Conservation (phyloP, 2,113 vertebrate species). For the Orthochromis malagaraziensis region DNA sequence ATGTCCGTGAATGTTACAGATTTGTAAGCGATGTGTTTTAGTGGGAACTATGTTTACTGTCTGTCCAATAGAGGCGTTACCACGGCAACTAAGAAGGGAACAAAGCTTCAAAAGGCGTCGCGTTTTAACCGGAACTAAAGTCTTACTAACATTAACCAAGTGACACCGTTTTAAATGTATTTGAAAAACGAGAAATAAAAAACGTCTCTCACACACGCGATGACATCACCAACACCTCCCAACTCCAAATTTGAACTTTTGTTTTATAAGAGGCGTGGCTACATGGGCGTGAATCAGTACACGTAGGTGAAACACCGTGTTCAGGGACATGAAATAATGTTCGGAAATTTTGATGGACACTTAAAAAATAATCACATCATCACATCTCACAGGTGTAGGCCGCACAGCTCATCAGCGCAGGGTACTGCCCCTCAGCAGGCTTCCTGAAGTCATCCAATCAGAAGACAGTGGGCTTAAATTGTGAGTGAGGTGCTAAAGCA, state of each 20-base stretch:
- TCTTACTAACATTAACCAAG: background rate
- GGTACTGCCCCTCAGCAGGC: background rate
- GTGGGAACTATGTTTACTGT: background rate
- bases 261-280: background rate
- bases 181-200: background rate
- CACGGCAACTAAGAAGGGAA: background rate
- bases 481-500: background rate
- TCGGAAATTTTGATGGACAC: fast-evolving
- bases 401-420: background rate
- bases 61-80: background rate
- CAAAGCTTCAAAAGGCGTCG: background rate
- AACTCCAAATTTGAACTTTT: background rate
- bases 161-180: background rate
- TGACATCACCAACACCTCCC: background rate
- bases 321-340: background rate
- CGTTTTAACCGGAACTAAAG: background rate
- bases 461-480: background rate
- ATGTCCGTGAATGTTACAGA: background rate
- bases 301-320: fast-evolving
- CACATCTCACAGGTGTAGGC: background rate
- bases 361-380: fast-evolving
- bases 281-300: background rate
- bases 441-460: background rate
- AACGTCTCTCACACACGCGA: background rate
- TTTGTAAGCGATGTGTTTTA: background rate